Evolutionary conservation across 2,888 invertebrate genomes (phyloP).

Genomic region (Danaus chrysippus): DNA sequence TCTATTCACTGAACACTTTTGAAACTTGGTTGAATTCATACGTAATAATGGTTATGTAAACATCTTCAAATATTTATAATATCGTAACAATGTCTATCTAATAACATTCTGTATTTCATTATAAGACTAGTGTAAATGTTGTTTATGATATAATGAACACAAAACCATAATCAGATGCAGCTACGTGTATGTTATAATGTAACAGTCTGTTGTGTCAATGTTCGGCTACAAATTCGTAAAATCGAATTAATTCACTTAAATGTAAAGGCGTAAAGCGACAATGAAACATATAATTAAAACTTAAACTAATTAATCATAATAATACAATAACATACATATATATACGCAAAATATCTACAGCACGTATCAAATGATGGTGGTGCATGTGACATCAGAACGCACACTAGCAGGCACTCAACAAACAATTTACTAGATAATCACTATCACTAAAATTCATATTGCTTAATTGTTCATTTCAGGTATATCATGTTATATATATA

Average conservation of each 20-base stretch:
- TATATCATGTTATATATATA: conserved; percentile 8
- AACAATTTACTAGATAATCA: background rate
- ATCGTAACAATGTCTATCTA: conserved; percentile 15
- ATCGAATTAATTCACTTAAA: conserved; percentile 10
- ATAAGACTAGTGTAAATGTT: conserved; percentile 1
- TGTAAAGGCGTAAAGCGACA: conserved; percentile 11
- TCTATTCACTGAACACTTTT: no score
- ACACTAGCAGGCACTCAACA: conserved; percentile 4
- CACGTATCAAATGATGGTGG: background rate
- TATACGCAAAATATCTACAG: conserved; percentile 3
- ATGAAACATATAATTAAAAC: conserved; percentile 11
- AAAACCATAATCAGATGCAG: background rate
- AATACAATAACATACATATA: conserved; percentile 11
- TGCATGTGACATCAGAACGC: conserved; percentile 3
- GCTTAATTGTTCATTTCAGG: conserved; percentile 20
- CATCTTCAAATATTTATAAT: conserved; percentile 19
- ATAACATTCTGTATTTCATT: conserved; percentile 5
- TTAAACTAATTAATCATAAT: conserved; percentile 11
- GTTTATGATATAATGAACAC: background rate
- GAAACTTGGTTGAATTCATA: no score
- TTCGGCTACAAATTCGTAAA: conserved; percentile 15
- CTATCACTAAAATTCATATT: conserved; percentile 23
- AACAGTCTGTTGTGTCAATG: conserved; percentile 18
- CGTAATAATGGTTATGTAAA: conserved; percentile 7
- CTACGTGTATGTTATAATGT: conserved; percentile 9